These are phyloP conservation scores for Lynx canadensis DNA, from an alignment of 2,113 vertebrate species.

Conservation along the genomic window DNA sequence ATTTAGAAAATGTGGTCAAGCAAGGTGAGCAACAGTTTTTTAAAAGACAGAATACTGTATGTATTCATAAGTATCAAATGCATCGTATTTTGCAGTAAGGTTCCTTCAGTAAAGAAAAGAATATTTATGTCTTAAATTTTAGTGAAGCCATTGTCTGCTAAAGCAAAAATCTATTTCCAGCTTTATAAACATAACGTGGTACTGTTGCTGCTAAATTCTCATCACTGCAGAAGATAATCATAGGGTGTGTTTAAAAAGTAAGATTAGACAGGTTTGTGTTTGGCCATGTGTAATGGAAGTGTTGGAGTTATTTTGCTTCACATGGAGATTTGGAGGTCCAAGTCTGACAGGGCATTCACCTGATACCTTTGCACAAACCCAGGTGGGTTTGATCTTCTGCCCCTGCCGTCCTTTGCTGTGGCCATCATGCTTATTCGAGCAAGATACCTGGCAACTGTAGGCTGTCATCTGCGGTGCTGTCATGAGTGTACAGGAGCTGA, in stretches of 20 bases:
- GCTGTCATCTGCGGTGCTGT: not conserved
- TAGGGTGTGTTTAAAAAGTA: not conserved
- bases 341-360: rapidly evolving
- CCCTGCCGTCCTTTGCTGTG: not conserved
- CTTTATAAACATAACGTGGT: not conserved
- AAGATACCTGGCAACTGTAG: too few species aligned
- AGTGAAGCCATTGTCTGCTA: not conserved
- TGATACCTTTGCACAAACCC: not conserved
- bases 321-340: not conserved
- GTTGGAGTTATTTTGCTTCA: not conserved
- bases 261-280: not conserved
- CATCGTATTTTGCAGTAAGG: not conserved
- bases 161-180: not conserved
- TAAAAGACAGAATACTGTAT: not conserved
- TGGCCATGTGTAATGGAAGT: not conserved
- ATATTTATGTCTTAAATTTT: not conserved
- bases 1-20: not conserved
- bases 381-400: not conserved
- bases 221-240: not conserved
- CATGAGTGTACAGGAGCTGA: not conserved
- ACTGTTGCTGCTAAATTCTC: not conserved
- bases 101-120: constrained; percentile 3
- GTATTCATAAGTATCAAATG: not conserved
- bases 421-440: not conserved
- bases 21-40: not conserved